Evolutionary conservation across 2,797 vertebrate genomes (phyloP), one percentile per base, ranked within the genome.

Genomic region (Gallirallus australis): DNA sequence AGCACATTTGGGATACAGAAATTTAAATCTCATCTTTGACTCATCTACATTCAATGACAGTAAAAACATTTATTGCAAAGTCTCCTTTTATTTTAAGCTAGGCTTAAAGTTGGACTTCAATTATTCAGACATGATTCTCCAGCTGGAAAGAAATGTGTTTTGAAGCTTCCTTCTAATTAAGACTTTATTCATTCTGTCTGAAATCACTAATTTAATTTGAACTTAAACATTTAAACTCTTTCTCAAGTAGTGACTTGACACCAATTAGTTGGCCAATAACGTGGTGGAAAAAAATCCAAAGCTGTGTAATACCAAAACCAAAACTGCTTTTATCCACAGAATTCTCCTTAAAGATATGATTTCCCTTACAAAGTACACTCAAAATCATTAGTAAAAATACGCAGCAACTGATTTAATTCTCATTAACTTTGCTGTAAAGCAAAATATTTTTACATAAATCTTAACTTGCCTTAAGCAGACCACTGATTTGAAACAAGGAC

Each of bases 101-200:
- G 25, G 37, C 33, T 92, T 83, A 90, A 79, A 79, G 25, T 9
- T 72, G 60, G 15, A 24, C 24, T 92, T 89, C 50, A 59, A 7
- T 61, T 90, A 82, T 42, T 84, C 70, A 69, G 81, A 54, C 50
- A 31, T 59, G 52, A 61, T 63, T 90, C 47, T 86, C 12, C 19
- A 7, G 42, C 30, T 77, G 42, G 23, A 92, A 93, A 79, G 8
- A 93, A 82, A 86, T 52, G 54, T 90, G 70, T 92, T 96, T 92
- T 89, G 63, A 94, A 84, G 63, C 54, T 87, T 86, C 17, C 56
- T 53, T 86, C n/a, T 91, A 92, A 93, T 82, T 93, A 82, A 92
- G 70, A 89, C 2, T 1, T 17, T 31, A 59, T 42, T 79, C 10
- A 21, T 89, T 92, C 23, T 35, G 61, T 59, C 37, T 69, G 28